Base-by-base conservation (phyloP, 2,888 invertebrate species). In the Hydrotaea cyrtoneurina region DNA sequence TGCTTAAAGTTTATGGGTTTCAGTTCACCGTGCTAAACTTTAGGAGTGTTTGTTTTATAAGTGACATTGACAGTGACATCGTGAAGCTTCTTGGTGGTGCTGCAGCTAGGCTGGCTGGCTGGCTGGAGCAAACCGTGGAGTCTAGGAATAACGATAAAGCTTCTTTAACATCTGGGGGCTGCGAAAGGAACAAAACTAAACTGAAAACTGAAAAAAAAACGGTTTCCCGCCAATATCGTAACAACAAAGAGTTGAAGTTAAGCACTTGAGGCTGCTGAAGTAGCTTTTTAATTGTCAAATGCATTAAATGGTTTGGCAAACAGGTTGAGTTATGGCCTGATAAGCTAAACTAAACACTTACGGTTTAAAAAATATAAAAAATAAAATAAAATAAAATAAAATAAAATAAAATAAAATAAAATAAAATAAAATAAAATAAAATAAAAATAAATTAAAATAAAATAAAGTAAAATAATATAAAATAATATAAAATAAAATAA, bases 1-100 rank as follows among this genome's bases (percentile, higher is more conserved):
- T 72, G 75, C 75, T 76, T 72, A 59, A 75, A 71, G 19, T 80
- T 75, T 72, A 62, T 53, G 81, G 62, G 31, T 74, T 79, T 31
- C 62, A 31, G 57, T 53, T 0, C 8, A 53, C 19, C 50, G 55
- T 69, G 80, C 64, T 78, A 78, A 66, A 77, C 73, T 74, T 85
- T 82, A 85, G 85, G 82, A 85, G 85, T 85, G 85, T 85, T 85
- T 85, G 82, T 19, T 82, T 79, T 85, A 82, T 89, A 91, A 91
- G 89, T 90, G 91, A 90, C 90, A 91, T 91, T 90, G 90, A 91
- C 90, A 90, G 90, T 90, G 90, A 90, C 91, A 90, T 87, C 88
- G 86, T 87, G 87, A 80, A 84, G 86, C 89, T 85, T 79, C 82
- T 82, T 85, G 84, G 73, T 82, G 81, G 69, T 82, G 76, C 11